These are phyloP conservation scores for Dasypolia templi DNA, from an alignment of 2,888 invertebrate species.

Conservation along the genomic window DNA sequence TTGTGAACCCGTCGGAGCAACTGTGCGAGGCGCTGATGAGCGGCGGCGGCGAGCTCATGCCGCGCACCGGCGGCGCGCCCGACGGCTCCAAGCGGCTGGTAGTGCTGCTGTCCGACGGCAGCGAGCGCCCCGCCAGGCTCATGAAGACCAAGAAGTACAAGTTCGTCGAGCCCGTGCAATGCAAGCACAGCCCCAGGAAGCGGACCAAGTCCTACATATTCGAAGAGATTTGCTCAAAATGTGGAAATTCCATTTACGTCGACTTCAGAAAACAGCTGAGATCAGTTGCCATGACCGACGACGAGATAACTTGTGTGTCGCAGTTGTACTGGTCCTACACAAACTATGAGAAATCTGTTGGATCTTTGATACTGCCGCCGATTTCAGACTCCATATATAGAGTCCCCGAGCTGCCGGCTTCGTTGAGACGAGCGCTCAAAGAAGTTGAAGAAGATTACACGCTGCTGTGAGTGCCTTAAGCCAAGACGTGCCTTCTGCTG, in stretches of 20 bases:
- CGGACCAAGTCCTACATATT: constrained; percentile 73
- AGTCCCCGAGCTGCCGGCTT: constrained; percentile 81
- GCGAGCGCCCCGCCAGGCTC: constrained; percentile 68
- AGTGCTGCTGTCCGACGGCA: constrained; percentile 77
- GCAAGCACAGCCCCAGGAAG: constrained; percentile 76
- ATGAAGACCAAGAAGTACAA: constrained; percentile 77
- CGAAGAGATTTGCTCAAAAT: constrained; percentile 82
- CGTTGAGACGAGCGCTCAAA: constrained; percentile 79
- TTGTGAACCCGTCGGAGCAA: constrained; percentile 83
- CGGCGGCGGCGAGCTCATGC: constrained; percentile 84
- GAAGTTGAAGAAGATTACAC: constrained; percentile 78
- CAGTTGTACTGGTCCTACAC: constrained; percentile 81
- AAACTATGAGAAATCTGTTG: constrained; percentile 82
- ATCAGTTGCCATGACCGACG: constrained; percentile 81
- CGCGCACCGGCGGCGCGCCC: constrained; percentile 73
- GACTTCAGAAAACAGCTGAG: constrained; percentile 83
- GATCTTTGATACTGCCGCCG: constrained; percentile 82
- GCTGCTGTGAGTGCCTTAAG: constrained; percentile 68
- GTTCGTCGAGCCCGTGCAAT: constrained; percentile 80
- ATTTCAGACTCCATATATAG: constrained; percentile 84
- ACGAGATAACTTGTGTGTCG: constrained; percentile 82
- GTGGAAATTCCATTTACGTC: constrained; percentile 79
- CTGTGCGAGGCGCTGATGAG: constrained; percentile 83
- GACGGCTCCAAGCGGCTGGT: constrained; percentile 74
- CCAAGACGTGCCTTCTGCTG: constrained; percentile 52